phyloP scores from a whole-genome alignment of 2,113 vertebrate species.

The Misgurnus anguillicaudatus region DNA sequence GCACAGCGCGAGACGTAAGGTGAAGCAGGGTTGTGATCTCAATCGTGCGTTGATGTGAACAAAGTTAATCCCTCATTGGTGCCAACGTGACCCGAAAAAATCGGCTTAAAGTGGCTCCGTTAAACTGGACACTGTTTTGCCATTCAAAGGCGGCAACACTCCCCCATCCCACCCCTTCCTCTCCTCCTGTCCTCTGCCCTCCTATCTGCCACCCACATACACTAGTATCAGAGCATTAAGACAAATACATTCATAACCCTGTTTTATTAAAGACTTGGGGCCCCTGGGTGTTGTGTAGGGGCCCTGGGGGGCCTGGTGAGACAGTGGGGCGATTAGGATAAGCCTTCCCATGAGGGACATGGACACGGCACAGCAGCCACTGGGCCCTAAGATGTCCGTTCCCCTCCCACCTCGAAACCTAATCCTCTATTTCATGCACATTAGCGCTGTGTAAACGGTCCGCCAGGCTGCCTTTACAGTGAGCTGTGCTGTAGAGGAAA shows the following conservation, averaged over 20 bases:
- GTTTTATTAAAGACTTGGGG: constrained; percentile 67
- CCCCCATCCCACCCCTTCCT: constrained; percentile 56
- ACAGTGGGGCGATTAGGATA: constrained; percentile 59
- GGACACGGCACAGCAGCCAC: constrained; percentile 46
- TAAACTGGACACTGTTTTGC: constrained; percentile 77
- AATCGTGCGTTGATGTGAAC: constrained; percentile 79
- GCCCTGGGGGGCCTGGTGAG: constrained; percentile 54
- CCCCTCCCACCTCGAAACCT: constrained; percentile 47
- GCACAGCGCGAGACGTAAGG: constrained; percentile 67
- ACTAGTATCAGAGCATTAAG: constrained; percentile 72
- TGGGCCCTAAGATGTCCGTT: constrained; percentile 49
- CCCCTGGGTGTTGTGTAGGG: constrained; percentile 42
- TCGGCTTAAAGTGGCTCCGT: constrained; percentile 80
- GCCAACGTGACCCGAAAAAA: constrained; percentile 81
- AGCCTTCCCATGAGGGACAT: constrained; percentile 60
- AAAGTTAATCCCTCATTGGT: constrained; percentile 82
- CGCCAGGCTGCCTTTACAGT: constrained; percentile 42
- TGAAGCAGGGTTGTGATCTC: constrained; percentile 75
- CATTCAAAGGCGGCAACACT: constrained; percentile 59
- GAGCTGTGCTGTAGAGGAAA: neutral
- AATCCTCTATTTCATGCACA: constrained; percentile 58
- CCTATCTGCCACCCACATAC: constrained; percentile 77
- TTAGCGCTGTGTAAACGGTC: constrained; percentile 57
- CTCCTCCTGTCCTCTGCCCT: constrained; percentile 18
- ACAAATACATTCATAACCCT: constrained; percentile 80